A percentile compares a stretch with the other conserved stretches of the same genome.
Conservation (phyloP, 2,797 vertebrate species). For the Kryptopterus vitreolus region DNA sequence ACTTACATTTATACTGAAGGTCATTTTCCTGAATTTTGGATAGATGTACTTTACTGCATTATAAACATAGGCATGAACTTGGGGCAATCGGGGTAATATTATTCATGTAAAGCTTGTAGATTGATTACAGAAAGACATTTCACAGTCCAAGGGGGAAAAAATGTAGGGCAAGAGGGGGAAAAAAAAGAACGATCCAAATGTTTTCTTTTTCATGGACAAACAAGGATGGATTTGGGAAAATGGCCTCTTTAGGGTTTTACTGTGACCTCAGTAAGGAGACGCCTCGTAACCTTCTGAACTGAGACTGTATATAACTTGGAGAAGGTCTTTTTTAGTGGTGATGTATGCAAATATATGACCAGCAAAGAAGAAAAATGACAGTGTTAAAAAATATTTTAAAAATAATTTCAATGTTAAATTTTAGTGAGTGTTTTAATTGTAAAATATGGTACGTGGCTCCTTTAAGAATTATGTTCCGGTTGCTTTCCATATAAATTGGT, state of each 20-base stretch:
- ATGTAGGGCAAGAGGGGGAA: conserved; percentile 40
- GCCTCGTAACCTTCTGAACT: conserved; percentile 41
- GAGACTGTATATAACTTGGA: conserved; percentile 34
- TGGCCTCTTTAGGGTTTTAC: conserved; percentile 44
- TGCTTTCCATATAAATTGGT: too few species aligned
- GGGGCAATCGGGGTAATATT: conserved; percentile 43
- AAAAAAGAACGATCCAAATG: conserved; percentile 62
- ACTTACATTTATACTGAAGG: neutral
- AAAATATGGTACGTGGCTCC: too few species aligned
- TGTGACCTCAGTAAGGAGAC: conserved; percentile 41
- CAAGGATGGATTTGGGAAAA: conserved; percentile 59
- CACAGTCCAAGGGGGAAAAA: conserved; percentile 49
- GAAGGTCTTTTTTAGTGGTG: neutral
- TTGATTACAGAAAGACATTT: conserved; percentile 65
- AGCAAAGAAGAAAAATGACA: conserved; percentile 25
- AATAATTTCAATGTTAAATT: too few species aligned
- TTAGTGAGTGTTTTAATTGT: too few species aligned
- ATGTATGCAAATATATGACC: conserved; percentile 32
- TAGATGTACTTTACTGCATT: conserved; percentile 22
- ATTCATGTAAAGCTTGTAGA: conserved; percentile 60
- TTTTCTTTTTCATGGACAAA: conserved; percentile 58
- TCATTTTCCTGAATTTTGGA: conserved; percentile 16
- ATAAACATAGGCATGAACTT: conserved; percentile 35
- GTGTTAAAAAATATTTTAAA: too few species aligned
- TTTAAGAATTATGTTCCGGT: too few species aligned